Percentiles rank a stretch among this genome's conserved stretches.
Evolutionary conservation across 2,113 vertebrate genomes (phyloP).

Genomic region (Channa argus): DNA sequence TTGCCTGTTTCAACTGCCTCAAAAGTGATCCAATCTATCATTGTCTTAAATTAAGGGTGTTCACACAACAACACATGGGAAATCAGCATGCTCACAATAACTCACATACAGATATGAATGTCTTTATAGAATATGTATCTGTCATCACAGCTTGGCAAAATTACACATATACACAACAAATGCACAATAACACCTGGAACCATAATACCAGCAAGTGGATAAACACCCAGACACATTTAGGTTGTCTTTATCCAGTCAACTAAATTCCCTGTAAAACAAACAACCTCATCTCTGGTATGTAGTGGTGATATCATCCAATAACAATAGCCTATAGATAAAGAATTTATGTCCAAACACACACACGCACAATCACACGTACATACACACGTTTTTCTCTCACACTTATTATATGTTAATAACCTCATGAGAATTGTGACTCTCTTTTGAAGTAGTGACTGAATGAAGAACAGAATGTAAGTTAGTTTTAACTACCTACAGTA

Average conservation of each 20-base stretch:
- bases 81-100: slow-evolving; percentile 83
- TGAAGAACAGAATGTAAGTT: slow-evolving; percentile 39
- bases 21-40: slow-evolving; percentile 66
- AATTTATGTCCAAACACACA: slow-evolving; percentile 51
- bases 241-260: slow-evolving; percentile 38
- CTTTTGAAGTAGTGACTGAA: slow-evolving; percentile 46
- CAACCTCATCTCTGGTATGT: slow-evolving; percentile 15
- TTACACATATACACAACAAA: slow-evolving; percentile 83
- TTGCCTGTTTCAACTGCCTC: slow-evolving; percentile 59
- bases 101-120: slow-evolving; percentile 82
- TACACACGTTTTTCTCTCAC: slow-evolving; percentile 52
- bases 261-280: slow-evolving; percentile 41
- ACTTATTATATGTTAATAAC: slow-evolving; percentile 60
- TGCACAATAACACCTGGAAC: slow-evolving; percentile 80
- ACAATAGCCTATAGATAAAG: slow-evolving; percentile 71
- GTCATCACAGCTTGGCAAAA: slow-evolving; percentile 80
- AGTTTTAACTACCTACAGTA: slow-evolving; percentile 43
- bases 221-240: slow-evolving; percentile 45
- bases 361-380: slow-evolving; percentile 35
- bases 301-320: slow-evolving; percentile 55
- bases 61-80: slow-evolving; percentile 78
- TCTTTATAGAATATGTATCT: slow-evolving; percentile 81
- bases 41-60: slow-evolving; percentile 66
- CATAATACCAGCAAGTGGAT: slow-evolving; percentile 69
- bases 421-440: slow-evolving; percentile 44